phyloP scores from a whole-genome alignment of 2,113 vertebrate genomes.

The Oophaga pumilio region DNA sequence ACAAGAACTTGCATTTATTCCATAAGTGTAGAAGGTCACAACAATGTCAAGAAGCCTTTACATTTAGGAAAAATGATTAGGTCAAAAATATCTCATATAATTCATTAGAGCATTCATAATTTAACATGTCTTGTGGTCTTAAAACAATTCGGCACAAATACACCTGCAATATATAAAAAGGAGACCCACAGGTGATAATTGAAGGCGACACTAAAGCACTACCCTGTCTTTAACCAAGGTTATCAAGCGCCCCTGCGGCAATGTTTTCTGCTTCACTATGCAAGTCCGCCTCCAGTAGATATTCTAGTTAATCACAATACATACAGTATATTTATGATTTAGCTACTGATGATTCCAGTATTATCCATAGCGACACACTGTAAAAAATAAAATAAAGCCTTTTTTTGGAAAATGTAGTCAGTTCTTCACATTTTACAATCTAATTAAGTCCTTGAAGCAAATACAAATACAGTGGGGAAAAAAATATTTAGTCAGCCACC shows the following conservation, averaged over 20 bases:
- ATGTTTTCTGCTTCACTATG: not conserved
- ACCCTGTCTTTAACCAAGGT: not conserved
- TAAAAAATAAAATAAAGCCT: not conserved
- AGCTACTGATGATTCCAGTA: not conserved
- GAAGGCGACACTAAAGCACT: not conserved
- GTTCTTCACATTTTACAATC: not conserved
- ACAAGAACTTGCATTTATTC: conserved; percentile 11
- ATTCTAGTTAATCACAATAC: conserved; percentile 5
- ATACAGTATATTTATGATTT: not conserved
- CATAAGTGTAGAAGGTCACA: conserved; percentile 21
- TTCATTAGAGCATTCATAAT: conserved; percentile 26
- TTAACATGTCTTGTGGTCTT: not conserved
- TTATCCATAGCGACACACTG: not conserved
- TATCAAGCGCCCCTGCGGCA: not conserved
- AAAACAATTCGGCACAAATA: not conserved
- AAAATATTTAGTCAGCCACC: too few relatives aligned
- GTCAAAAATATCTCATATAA: conserved; percentile 14
- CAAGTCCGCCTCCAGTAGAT: not conserved
- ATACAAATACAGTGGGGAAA: too few relatives aligned
- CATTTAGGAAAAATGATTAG: conserved; percentile 18
- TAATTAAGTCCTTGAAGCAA: not conserved
- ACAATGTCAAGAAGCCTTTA: conserved; percentile 3
- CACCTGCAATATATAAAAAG: conserved; percentile 9
- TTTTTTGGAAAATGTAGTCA: not conserved
- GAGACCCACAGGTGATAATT: conserved; percentile 14